Evolutionary conservation across 2,113 vertebrate genomes (phyloP), one percentile per base, ranked within the genome.

Genomic region (Solea solea): DNA sequence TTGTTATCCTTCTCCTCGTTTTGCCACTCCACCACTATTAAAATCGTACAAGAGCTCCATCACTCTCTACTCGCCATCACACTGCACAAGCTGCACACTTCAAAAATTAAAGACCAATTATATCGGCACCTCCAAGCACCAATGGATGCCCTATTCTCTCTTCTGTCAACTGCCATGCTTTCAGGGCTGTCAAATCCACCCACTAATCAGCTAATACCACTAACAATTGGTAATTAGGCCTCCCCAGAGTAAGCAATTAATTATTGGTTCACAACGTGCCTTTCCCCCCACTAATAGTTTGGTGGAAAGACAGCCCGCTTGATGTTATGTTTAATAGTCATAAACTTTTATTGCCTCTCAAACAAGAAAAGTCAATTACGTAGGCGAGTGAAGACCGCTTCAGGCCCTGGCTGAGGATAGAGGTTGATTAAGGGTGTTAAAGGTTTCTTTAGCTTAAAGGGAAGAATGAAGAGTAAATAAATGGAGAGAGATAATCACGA

Each of bases 261-360:
- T 93, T 93, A 91, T 86, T 52, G 65, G 84, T 88, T 90, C 82
- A 83, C 85, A 86, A 82, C 79, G 68, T 70, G 57, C 84, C 76
- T 78, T 86, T 78, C 72, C 82, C 21, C 84, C 58, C 59, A 56
- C 80, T 91, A 91, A 91, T 92, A 92, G 85, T 90, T 90, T 82
- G 80, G 72, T 74, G 89, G 85, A 89, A 90, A 89, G 85, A 81
- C 77, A 81, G 73, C 78, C 78, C 59, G 56, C 81, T 89, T 86
- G 85, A 91, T 94, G 83, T 88, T 93, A 88, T 87, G 90, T 93
- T 91, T 90, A 92, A 93, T 92, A 89, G 86, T 91, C 87, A 92
- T 93, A 93, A 93, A 93, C 86, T 88, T 92, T 91, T 91, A 94
- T 90, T 86, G 83, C 86, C 87, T 88, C 85, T 89, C 82, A 76